Conservation (phyloP, 2,888 invertebrate species). For the Eupithecia vulgata region DNA sequence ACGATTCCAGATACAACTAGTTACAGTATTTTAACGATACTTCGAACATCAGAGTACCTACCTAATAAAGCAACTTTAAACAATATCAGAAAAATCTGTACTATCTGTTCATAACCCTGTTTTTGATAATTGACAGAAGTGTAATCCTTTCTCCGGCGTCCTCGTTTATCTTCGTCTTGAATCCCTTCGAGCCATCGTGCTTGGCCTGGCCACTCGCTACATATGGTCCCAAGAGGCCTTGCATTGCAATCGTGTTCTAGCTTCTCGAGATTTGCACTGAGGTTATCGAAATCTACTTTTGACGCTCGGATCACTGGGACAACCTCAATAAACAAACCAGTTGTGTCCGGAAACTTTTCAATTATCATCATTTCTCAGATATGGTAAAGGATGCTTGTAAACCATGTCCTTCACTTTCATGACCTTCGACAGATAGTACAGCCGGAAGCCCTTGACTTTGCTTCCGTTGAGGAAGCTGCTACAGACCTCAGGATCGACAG, state of each 20-base stretch:
- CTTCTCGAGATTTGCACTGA: slow-evolving; percentile 92
- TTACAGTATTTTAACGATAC: too few species aligned
- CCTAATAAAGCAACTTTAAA: too few species aligned
- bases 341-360: slow-evolving; percentile 97
- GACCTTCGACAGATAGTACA: slow-evolving; percentile 98
- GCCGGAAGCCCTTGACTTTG: slow-evolving; percentile 96
- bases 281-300: slow-evolving; percentile 97
- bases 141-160: slow-evolving; percentile 99
- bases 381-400: slow-evolving; percentile 99
- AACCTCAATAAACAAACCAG: slow-evolving; percentile 98
- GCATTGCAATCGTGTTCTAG: slow-evolving; percentile 98
- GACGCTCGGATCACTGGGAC: slow-evolving; percentile 95
- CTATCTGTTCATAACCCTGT: slow-evolving; percentile 95
- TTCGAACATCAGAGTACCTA: too few species aligned
- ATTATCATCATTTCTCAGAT: slow-evolving; percentile 98
- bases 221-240: slow-evolving; percentile 98
- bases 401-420: slow-evolving; percentile 99
- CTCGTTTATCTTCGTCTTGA: slow-evolving; percentile 97
- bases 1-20: too few species aligned
- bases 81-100: too few species aligned
- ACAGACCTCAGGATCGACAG: slow-evolving; percentile 96
- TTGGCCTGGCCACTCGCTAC: slow-evolving; percentile 96
- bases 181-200: slow-evolving; percentile 93
- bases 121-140: slow-evolving; percentile 94
- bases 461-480: slow-evolving; percentile 97